Conservation (phyloP, 2,113 vertebrate species). For the Perognathus longimembris region DNA sequence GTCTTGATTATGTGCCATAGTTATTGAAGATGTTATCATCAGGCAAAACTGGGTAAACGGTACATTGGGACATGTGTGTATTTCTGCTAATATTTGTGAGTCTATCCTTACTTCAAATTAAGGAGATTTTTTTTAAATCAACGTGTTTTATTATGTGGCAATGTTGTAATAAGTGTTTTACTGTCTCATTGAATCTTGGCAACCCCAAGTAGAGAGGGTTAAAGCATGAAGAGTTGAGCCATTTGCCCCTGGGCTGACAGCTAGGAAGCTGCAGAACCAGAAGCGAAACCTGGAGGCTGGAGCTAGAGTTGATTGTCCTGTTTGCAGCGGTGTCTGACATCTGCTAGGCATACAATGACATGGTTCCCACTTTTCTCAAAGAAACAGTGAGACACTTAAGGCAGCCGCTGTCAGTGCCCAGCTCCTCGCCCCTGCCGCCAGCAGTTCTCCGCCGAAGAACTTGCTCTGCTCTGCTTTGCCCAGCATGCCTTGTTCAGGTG, state of each 20-base stretch:
- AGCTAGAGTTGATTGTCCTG: not conserved
- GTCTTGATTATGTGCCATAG: not conserved
- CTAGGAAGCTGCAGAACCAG: accelerated
- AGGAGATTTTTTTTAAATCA: too few relatives aligned
- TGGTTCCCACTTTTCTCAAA: not conserved
- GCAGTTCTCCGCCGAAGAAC: not conserved
- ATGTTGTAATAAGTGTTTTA: not conserved
- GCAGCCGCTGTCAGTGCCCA: not conserved
- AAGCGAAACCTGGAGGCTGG: not conserved
- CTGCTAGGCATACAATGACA: not conserved
- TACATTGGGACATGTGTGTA: not conserved
- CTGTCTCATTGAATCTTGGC: not conserved
- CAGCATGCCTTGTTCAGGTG: not conserved
- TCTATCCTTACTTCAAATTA: not conserved
- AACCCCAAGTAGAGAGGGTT: accelerated
- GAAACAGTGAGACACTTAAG: not conserved
- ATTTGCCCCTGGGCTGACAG: not conserved
- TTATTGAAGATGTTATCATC: too few relatives aligned
- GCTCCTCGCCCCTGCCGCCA: not conserved
- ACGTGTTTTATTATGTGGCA: not conserved
- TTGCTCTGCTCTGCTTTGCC: not conserved
- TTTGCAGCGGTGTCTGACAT: not conserved
- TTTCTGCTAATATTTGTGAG: not conserved
- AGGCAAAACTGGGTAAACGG: not conserved
- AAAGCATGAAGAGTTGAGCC: accelerated